Evolutionary conservation across 2,888 invertebrate genomes (phyloP).

Genomic region (Hecatera dysodea): DNA sequence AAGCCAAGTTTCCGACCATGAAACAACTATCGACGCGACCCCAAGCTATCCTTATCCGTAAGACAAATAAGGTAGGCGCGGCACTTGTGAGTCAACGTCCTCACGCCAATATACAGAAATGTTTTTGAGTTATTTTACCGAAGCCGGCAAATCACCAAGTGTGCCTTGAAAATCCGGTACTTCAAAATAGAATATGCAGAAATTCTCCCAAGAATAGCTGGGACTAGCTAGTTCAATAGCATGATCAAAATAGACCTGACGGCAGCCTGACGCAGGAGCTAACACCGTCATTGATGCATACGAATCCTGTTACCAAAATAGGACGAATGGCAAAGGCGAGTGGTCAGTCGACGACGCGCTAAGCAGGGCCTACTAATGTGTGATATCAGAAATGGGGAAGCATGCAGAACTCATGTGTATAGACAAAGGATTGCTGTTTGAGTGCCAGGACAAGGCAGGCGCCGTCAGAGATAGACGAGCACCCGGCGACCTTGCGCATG

Average conservation of each 20-base stretch:
- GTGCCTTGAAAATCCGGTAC: conserved; percentile 47
- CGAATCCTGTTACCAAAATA: conserved; percentile 78
- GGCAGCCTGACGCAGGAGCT: conserved; percentile 79
- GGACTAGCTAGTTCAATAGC: conserved; percentile 67
- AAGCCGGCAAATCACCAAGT: conserved; percentile 48
- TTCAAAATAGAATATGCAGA: conserved; percentile 61
- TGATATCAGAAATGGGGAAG: conserved; percentile 69
- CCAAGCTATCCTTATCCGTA: conserved; percentile 63
- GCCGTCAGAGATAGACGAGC: conserved; percentile 82
- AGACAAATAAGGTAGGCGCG: conserved; percentile 68
- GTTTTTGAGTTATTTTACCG: conserved; percentile 44
- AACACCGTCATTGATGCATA: conserved; percentile 80
- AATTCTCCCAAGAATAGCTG: conserved; percentile 57
- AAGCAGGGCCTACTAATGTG: conserved; percentile 77
- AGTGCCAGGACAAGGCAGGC: conserved; percentile 74
- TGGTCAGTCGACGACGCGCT: conserved; percentile 73
- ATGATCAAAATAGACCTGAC: conserved; percentile 77
- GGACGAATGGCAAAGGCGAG: conserved; percentile 77
- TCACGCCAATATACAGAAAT: conserved; percentile 47
- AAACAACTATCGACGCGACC: conserved; percentile 57
- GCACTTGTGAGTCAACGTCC: conserved; percentile 64
- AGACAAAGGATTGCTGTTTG: conserved; percentile 74
- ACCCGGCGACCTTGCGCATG: conserved; percentile 87
- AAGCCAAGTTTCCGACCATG: conserved; percentile 55
- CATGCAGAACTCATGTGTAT: conserved; percentile 62